These are phyloP conservation scores for Diadromus collaris DNA, from an alignment of 2,888 invertebrate genomes.

Conservation along the genomic window DNA sequence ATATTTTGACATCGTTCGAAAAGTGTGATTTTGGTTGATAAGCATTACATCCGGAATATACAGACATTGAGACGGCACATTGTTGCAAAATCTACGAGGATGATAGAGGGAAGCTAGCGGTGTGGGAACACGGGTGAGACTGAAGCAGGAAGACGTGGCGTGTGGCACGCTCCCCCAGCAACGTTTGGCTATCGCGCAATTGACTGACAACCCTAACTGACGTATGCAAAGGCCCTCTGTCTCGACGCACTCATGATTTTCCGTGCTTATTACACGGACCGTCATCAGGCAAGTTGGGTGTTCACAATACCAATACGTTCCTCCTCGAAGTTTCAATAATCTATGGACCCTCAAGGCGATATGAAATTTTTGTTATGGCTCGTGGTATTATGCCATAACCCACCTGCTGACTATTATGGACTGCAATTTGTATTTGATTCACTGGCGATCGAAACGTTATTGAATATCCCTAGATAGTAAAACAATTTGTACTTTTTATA, in stretches of 20 bases:
- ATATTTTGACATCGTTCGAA: no score
- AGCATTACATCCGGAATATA: constrained; percentile 65
- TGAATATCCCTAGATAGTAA: constrained; percentile 14
- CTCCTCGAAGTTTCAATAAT: constrained; percentile 4
- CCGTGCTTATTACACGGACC: constrained; percentile 19
- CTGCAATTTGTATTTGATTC: constrained; percentile 40
- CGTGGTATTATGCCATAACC: neutral
- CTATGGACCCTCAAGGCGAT: neutral
- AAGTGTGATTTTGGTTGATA: constrained; percentile 65
- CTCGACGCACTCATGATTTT: constrained; percentile 28
- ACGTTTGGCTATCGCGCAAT: constrained; percentile 64
- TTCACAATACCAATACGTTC: neutral
- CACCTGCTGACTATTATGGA: neutral
- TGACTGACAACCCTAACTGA: constrained; percentile 72
- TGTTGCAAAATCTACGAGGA: constrained; percentile 60
- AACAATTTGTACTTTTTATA: no score
- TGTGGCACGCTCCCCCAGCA: constrained; percentile 68
- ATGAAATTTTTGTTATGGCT: neutral
- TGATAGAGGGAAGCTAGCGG: constrained; percentile 8
- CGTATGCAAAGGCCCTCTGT: constrained; percentile 48
- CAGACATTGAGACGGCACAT: constrained; percentile 71
- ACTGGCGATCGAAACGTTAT: constrained; percentile 53
- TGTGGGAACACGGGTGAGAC: constrained; percentile 11
- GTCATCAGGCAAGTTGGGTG: constrained; percentile 8
- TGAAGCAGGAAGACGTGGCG: constrained; percentile 65